Conservation (phyloP, 2,113 vertebrate genomes). For the Aramus guarauna region DNA sequence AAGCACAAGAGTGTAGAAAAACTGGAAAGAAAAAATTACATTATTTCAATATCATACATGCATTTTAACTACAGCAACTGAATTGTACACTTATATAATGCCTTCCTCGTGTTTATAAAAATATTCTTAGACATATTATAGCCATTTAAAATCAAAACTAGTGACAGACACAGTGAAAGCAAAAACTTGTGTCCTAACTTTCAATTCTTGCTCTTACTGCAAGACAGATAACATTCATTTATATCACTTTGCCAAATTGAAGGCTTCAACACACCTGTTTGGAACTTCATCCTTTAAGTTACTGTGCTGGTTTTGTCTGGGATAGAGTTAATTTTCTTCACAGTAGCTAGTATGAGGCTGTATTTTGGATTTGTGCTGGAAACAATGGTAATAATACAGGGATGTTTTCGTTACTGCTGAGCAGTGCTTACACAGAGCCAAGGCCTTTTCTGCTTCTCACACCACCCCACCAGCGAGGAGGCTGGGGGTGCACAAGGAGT, state of each 20-base stretch:
- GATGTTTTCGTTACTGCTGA: too few relatives aligned
- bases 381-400: too few relatives aligned
- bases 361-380: too few relatives aligned
- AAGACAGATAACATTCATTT: background rate
- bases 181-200: background rate
- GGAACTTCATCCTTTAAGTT: background rate
- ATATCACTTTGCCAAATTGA: background rate
- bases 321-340: too few relatives aligned
- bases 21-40: background rate
- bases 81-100: background rate
- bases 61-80: background rate
- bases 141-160: background rate
- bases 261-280: background rate
- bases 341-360: too few relatives aligned
- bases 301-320: too few relatives aligned
- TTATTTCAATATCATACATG: background rate
- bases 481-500: too few relatives aligned
- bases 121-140: background rate
- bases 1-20: background rate
- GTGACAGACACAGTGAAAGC: background rate
- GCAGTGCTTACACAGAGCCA: too few relatives aligned
- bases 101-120: background rate
- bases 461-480: too few relatives aligned
- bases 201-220: background rate
- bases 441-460: too few relatives aligned